Percentiles rank a stretch among this genome's conserved stretches.
Evolutionary conservation across 2,888 invertebrate species (phyloP).

Genomic region (Ennomos quercinarius): DNA sequence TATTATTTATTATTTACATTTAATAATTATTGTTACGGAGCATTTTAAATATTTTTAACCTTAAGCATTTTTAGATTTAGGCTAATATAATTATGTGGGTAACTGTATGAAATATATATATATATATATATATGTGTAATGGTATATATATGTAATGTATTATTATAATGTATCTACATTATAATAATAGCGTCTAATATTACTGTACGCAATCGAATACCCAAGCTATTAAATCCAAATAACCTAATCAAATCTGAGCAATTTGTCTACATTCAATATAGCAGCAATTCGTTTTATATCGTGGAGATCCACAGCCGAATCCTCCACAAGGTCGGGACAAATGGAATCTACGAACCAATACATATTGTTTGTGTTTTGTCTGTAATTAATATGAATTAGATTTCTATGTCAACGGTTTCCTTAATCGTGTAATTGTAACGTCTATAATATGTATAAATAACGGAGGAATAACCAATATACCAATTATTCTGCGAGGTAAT

Average conservation of each 20-base stretch:
- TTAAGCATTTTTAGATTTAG: too few relatives aligned
- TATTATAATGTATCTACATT: too few relatives aligned
- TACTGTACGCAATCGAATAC: conserved; percentile 1
- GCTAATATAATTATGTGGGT: too few relatives aligned
- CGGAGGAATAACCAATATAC: conserved; percentile 15
- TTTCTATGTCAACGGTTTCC: conserved; percentile 16
- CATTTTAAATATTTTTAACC: too few relatives aligned
- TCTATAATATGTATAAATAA: conserved; percentile 16
- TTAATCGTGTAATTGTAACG: conserved; percentile 24
- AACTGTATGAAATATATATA: too few relatives aligned
- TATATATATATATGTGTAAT: too few relatives aligned
- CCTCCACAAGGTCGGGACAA: conserved; percentile 19
- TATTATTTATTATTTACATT: too few relatives aligned
- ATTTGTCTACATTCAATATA: conserved; percentile 34
- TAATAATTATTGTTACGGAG: too few relatives aligned
- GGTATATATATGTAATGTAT: too few relatives aligned
- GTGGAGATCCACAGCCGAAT: conserved; percentile 18
- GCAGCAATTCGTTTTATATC: conserved; percentile 32
- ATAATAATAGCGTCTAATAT: too few relatives aligned
- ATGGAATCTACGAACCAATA: conserved; percentile 27
- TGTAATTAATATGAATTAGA: conserved; percentile 23
- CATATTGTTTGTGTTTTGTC: conserved; percentile 16
- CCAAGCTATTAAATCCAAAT: conserved; percentile 14
- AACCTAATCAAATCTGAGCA: conserved; percentile 24
- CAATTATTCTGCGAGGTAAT: conserved; percentile 10